Evolutionary conservation across 2,888 invertebrate species (phyloP), one percentile per base, ranked within the genome.

Genomic region (Chouioia cunea): DNA sequence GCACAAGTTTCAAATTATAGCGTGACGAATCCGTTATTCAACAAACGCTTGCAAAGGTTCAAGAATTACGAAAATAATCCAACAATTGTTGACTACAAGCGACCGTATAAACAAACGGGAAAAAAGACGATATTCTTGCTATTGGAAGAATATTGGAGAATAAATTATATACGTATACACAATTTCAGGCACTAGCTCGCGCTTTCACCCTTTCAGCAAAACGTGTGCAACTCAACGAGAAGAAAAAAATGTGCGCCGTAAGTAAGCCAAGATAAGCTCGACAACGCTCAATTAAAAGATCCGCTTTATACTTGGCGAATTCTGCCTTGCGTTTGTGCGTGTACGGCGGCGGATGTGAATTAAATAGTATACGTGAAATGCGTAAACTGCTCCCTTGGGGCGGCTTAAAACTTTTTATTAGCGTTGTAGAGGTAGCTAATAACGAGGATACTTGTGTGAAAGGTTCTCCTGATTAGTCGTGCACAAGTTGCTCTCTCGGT

Each of bases 21-120:
- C 65, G 53, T 70, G 53, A 64, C 48, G 27, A 54, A 65, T 70
- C 59, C 65, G 65, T 70, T 70, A 64, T 65, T 60, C 60, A 36
- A n/a, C n/a, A n/a, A n/a, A 60, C 27, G 50, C 50, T 47, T 18
- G 27, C 48, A 48, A 12, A 15, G 47, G 36, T 36, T 10, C 36
- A 10, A 10, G 6, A 12, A 36, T 36, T 36, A 36, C 36, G 36
- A 36, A 36, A 36, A 10, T 36, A 36, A 36, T 36, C 10, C 36
- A 10, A 10, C 36, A 36, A 36, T 36, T 36, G 6, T 36, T 36
- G 3, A 27, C 27, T 27, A 27, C 27, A 2, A 27, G n/a, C n/a
- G n/a, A n/a, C n/a, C n/a, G n/a, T n/a, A n/a, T n/a, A n/a, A n/a
- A 36, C 36, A 10, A 10, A 36, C 36, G 36, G 1, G 36, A 6